Evolutionary conservation across 2,113 vertebrate genomes (phyloP).

Genomic region (Lanius ludovicianus): DNA sequence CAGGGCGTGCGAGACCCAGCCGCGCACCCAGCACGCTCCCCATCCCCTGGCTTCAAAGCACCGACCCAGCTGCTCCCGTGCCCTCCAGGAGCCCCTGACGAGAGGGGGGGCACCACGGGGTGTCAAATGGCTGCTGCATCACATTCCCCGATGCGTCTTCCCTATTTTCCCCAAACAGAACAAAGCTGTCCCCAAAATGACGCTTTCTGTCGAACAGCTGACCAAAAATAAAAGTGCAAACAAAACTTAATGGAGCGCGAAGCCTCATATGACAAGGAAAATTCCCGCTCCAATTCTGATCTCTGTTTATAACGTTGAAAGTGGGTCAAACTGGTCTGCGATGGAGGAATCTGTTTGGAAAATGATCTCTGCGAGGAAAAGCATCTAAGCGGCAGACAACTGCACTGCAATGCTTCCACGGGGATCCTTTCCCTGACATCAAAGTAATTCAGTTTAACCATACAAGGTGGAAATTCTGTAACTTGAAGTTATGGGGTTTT

Average conservation of each 20-base stretch:
- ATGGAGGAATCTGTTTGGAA: not conserved
- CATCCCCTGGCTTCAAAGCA: not conserved
- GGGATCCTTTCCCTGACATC: not conserved
- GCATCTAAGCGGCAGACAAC: not conserved
- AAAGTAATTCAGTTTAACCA: not conserved
- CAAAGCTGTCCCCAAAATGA: not conserved
- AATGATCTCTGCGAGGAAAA: slow-evolving; percentile 12
- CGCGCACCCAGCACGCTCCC: not conserved
- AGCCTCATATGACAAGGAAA: slow-evolving; percentile 53
- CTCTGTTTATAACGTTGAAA: slow-evolving; percentile 38
- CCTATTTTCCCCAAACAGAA: not conserved
- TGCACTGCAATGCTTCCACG: not conserved
- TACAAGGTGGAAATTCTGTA: not conserved
- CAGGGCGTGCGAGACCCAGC: not conserved
- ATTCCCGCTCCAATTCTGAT: slow-evolving; percentile 42
- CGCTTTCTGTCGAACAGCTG: not conserved
- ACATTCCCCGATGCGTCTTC: not conserved
- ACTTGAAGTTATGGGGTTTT: not conserved
- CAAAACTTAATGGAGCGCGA: slow-evolving; percentile 43
- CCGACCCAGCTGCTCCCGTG: not conserved
- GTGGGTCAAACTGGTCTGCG: slow-evolving; percentile 30
- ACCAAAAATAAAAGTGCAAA: slow-evolving; percentile 42
- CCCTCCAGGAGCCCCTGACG: not conserved
- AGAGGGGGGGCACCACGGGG: not conserved
- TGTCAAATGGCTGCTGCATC: slow-evolving; percentile 2